A percentile compares a stretch with the other conserved stretches of the same genome.
phyloP scores from a whole-genome alignment of 30 jellyfish, hydroid and myxozoan genomes.

The Hydra vulgaris region DNA sequence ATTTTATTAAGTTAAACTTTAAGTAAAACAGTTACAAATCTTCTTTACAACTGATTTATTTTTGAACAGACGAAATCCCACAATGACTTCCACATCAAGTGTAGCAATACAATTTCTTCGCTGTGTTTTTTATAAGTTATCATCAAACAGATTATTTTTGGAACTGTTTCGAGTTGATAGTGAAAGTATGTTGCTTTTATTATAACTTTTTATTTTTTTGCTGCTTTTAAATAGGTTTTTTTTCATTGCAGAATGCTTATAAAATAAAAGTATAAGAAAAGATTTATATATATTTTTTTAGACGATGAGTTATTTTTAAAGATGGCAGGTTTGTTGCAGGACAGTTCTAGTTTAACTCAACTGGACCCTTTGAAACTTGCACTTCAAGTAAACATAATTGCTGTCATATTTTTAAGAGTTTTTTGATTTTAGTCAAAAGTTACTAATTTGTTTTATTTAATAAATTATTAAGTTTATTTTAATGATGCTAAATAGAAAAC shows the following conservation, averaged over 20 bases:
- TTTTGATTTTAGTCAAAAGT: no score
- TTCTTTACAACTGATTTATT: not conserved
- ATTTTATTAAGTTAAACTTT: no score
- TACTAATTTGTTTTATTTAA: no score
- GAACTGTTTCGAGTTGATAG: slow-evolving; percentile 66
- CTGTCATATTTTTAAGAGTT: no score
- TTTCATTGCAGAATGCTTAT: no score
- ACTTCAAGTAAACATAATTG: slow-evolving; percentile 32
- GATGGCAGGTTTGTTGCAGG: slow-evolving; percentile 39
- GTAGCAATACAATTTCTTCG: slow-evolving; percentile 83
- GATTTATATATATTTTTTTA: no score
- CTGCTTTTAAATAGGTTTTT: not conserved
- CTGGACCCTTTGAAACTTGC: slow-evolving; percentile 46
- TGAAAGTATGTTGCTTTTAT: slow-evolving; percentile 34
- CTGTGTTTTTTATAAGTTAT: slow-evolving; percentile 64
- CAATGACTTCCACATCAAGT: slow-evolving; percentile 22
- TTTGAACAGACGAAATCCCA: not conserved
- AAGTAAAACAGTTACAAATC: no score
- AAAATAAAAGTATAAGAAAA: no score
- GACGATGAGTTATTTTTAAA: slow-evolving; percentile 48
- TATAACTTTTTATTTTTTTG: not conserved
- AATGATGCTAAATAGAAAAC: no score
- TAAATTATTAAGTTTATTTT: no score
- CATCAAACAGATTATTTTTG: slow-evolving; percentile 69
- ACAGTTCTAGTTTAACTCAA: slow-evolving; percentile 50